A percentile compares a stretch with the other conserved stretches of the same genome.
These are phyloP conservation scores for Diabrotica virgifera DNA, from an alignment of 1,140 invertebrate genomes.

Conservation along the genomic window DNA sequence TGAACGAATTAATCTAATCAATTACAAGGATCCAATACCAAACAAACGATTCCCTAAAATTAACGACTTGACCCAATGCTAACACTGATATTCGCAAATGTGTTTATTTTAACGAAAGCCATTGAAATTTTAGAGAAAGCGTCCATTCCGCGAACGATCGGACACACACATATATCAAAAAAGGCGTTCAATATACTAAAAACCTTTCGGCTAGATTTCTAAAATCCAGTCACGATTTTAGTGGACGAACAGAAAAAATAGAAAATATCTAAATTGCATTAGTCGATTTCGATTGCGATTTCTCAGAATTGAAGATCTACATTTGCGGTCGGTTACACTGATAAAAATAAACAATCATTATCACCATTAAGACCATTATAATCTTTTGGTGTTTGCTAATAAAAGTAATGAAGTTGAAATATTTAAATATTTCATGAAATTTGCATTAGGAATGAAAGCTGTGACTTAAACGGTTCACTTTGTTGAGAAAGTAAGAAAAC, in stretches of 20 bases:
- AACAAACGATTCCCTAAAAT: too few species aligned
- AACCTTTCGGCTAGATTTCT: conserved; percentile 35
- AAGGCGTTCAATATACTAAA: neutral
- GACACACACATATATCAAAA: conserved; percentile 1
- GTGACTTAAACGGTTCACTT: too few species aligned
- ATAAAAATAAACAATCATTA: neutral
- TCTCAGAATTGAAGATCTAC: neutral
- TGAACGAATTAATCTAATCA: too few species aligned
- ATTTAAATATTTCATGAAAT: too few species aligned
- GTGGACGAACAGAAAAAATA: neutral
- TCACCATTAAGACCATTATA: too few species aligned
- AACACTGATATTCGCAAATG: too few species aligned
- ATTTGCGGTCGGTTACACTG: neutral
- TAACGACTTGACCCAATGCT: too few species aligned
- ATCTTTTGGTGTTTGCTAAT: too few species aligned
- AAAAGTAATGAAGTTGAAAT: too few species aligned
- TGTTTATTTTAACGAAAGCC: neutral
- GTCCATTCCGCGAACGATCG: neutral
- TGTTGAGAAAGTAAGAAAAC: too few species aligned
- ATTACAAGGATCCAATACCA: too few species aligned
- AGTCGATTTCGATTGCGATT: neutral
- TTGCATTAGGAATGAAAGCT: too few species aligned
- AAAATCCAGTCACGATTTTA: conserved; percentile 27
- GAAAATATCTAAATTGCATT: neutral
- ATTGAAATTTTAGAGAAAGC: neutral